Evolutionary conservation across 2,797 vertebrate genomes (phyloP), one percentile per base, ranked within the genome.

Genomic region (Ceyx erithaca): DNA sequence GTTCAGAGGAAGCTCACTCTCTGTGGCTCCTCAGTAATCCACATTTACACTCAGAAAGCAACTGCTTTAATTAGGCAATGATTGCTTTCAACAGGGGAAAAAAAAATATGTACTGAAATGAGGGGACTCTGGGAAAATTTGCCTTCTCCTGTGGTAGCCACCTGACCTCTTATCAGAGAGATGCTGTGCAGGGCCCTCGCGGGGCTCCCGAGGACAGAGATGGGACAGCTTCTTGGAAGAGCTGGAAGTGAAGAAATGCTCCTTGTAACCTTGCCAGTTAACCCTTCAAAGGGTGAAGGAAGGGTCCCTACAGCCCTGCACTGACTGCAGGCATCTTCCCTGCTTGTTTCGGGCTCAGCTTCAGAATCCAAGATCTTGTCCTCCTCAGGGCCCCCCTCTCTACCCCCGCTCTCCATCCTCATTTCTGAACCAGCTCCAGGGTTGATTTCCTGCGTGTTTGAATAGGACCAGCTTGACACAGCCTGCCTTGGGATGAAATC

Each of bases 401-500:
- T 92, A 21, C 89, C 90, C 90, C 86, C 75, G 3, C 78, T 88
- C 92, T 62, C 80, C 80, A 82, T 94, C 77, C 91, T 68, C 58
- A 0, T 77, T 94, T 83, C 95, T 96, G 95, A 95, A 91, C 12
- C 0, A 70, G 76, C 85, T 96, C 96, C 96, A 97, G 92, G 81
- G 33, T 71, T 95, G 95, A 95, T 95, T 97, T 96, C 94, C 94
- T 96, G 95, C 85, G 0, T 94, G 92, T 93, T 96, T 97, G 95
- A 95, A 96, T 96, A 92, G 90, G 91, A 92, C 94, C 95, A 96
- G 95, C 95, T 96, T 95, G 95, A 97, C 94, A 95, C 93, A 96
- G 96, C 95, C 95, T 97, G 96, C 90, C 93, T 96, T 76, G 85
- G 89, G 94, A 96, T 97, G 96, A 97, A 96, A 96, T 97, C 96